Conservation (phyloP, 2,888 invertebrate species). For the Nipponacmea schrenckii region DNA sequence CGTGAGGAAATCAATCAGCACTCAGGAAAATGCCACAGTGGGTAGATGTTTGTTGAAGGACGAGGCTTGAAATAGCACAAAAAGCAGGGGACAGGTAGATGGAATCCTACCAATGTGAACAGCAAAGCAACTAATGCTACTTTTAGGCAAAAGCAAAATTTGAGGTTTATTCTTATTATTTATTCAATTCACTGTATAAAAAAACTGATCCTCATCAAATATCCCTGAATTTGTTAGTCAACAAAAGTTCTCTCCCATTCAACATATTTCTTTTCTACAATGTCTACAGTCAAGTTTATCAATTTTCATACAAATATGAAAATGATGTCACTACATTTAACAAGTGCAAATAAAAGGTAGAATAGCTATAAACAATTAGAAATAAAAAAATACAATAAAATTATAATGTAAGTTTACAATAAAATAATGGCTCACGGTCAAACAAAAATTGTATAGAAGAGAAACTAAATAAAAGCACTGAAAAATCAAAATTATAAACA, state of each 20-base stretch:
- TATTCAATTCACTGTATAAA: slow-evolving; percentile 4
- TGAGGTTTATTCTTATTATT: neutral
- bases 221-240: neutral
- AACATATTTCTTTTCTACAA: neutral
- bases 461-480: no score
- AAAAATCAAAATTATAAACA: no score
- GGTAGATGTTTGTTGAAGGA: neutral
- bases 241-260: neutral
- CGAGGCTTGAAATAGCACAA: no score
- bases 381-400: neutral
- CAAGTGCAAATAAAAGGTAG: neutral
- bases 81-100: no score
- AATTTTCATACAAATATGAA: neutral
- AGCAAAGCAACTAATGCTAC: no score
- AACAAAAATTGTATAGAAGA: no score
- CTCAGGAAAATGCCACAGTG: slow-evolving; percentile 9
- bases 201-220: neutral
- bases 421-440: neutral
- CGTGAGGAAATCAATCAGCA: slow-evolving; percentile 8
- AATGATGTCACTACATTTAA: neutral
- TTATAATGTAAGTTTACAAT: neutral
- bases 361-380: neutral
- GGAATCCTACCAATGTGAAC: no score
- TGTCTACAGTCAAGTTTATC: neutral
- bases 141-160: no score